A percentile compares a stretch with the other conserved stretches of the same genome.
Evolutionary conservation across 2,113 vertebrate species (phyloP).

Genomic region (Periophthalmodon schlosseri): DNA sequence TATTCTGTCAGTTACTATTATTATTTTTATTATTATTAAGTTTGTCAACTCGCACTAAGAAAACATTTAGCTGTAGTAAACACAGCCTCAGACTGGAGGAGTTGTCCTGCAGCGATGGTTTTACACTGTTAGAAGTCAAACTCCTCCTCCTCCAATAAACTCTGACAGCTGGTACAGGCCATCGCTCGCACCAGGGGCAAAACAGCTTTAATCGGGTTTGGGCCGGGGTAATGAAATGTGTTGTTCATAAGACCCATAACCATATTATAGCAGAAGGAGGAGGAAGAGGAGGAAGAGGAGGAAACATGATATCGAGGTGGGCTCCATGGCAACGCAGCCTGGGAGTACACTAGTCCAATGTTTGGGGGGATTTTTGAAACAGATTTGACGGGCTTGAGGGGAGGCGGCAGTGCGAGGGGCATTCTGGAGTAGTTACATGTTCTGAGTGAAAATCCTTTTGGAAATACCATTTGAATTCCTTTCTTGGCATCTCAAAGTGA

Average conservation of each 20-base stretch:
- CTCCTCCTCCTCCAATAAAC: conserved; percentile 28
- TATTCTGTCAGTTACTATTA: no score
- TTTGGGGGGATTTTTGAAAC: conserved; percentile 60
- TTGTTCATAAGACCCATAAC: conserved; percentile 66
- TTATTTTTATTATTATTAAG: no score
- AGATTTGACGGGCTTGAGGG: conserved; percentile 54
- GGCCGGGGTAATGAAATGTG: conserved; percentile 66
- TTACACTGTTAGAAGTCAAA: conserved; percentile 19
- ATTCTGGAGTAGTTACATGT: conserved; percentile 36
- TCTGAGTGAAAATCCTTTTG: conserved; percentile 42
- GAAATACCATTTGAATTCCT: conserved; percentile 49
- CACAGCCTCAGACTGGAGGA: not conserved
- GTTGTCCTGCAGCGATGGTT: not conserved
- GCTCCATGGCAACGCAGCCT: conserved; percentile 65
- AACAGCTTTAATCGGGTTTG: conserved; percentile 66
- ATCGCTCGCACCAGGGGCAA: conserved; percentile 51
- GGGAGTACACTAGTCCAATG: conserved; percentile 37
- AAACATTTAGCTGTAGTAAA: not conserved
- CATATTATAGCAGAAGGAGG: conserved; percentile 44
- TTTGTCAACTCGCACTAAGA: not conserved
- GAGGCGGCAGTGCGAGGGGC: conserved; percentile 44
- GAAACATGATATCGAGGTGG: conserved; percentile 56
- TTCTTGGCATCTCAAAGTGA: conserved; percentile 34
- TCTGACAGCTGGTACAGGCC: conserved; percentile 53
- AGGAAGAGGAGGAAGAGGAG: conserved; percentile 37